Percentiles rank a stretch among this genome's conserved stretches.
Conservation (phyloP, 2,888 invertebrate species). For the Salticus scenicus region DNA sequence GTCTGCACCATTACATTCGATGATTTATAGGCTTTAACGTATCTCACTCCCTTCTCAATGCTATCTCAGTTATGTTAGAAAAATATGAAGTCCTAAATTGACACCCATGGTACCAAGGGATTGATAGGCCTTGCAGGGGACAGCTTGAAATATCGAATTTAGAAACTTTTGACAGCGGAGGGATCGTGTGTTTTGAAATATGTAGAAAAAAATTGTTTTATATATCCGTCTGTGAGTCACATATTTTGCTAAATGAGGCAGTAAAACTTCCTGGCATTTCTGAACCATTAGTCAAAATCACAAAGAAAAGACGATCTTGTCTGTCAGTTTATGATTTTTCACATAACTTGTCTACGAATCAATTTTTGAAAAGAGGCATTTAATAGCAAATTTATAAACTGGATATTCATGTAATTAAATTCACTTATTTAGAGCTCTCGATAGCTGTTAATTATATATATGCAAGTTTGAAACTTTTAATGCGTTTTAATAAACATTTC, state of each 20-base stretch:
- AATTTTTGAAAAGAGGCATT: too few species aligned
- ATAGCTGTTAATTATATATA: too few species aligned
- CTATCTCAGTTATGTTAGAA: not conserved
- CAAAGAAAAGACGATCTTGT: not conserved
- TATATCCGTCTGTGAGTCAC: not conserved
- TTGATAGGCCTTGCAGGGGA: constrained; percentile 23
- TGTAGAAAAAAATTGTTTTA: not conserved
- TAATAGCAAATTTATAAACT: too few species aligned
- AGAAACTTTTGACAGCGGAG: not conserved
- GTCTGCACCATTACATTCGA: not conserved
- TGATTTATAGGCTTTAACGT: constrained; percentile 3
- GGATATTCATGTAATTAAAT: too few species aligned
- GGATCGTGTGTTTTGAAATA: constrained; percentile 5
- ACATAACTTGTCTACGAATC: too few species aligned
- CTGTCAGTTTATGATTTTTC: too few species aligned
- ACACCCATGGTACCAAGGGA: constrained; percentile 37
- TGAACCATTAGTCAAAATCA: not conserved
- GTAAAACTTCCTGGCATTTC: not conserved
- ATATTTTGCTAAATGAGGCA: constrained; percentile 7
- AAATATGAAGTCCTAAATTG: not conserved
- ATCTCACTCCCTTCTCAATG: not conserved
- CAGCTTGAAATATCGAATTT: constrained; percentile 6
- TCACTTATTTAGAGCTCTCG: too few species aligned
- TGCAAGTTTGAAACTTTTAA: too few species aligned
- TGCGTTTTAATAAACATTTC: too few species aligned